Base-by-base conservation (phyloP, 1,140 invertebrate species). In the Lepidurus arcticus region DNA sequence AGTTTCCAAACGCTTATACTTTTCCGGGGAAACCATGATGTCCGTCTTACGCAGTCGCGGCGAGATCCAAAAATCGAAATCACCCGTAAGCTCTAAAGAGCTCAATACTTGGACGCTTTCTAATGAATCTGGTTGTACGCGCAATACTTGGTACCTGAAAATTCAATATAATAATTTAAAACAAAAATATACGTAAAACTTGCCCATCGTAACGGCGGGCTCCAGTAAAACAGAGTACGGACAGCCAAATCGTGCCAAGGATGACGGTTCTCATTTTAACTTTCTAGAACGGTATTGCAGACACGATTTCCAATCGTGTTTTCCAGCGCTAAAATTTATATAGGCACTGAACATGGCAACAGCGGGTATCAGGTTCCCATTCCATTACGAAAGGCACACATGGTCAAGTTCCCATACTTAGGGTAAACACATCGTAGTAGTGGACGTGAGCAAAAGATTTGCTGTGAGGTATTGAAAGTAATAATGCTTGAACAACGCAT, bases 1-100 rank as follows among this genome's bases (percentile, higher is more conserved):
- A 2, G 45, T 34, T 45, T 53, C 42, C 4, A 76, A 45, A 7
- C 13, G 13, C 4, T 45, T 3, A 24, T 47, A 16, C 11, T 13
- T 26, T 65, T 45, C 44, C 65, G 76, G 76, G 9, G 76, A 65
- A 24, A 47, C 76, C 76, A 76, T 76, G 21, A 76, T 26, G 44
- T 76, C 76, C 16, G 65, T 76, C 11, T 76, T 65, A 3, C 42
- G 45, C 16, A 26, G 44, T 44, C 76, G 76, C 1, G 76, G 76
- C 13, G 44, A 45, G 34, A 45, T 44, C 76, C 76, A 76, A 1
- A 76, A 76, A 24, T 76, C 76, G 21, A 53, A 76, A 43, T 47
- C 34, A 9, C 65, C 76, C 16, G 44, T 76, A 16, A 26, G 76
- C 44, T 76, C 44, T 45, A 53, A 76, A 65, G 42, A 26, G 16